phyloP scores from a whole-genome alignment of 2,797 vertebrate genomes.

The Onychomys arenicola region DNA sequence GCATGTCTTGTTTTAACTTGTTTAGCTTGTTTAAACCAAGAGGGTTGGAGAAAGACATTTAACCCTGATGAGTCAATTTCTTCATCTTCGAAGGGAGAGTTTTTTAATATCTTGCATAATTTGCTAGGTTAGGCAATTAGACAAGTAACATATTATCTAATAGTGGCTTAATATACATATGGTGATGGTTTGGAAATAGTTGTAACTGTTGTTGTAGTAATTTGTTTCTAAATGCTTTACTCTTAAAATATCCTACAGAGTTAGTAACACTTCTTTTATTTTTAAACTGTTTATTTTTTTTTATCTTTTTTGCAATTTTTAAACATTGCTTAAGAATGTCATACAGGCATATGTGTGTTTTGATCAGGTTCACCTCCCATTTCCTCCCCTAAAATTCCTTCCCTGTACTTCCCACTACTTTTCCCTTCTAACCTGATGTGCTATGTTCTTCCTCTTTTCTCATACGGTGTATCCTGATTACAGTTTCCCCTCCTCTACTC shows the following conservation, averaged over 20 bases:
- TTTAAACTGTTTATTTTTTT: not conserved
- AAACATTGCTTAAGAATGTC: not conserved
- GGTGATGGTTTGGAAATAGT: not conserved
- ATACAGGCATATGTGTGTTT: not conserved
- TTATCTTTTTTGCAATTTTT: not conserved
- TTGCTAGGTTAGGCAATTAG: not conserved
- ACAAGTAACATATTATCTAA: not conserved
- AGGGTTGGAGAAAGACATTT: not conserved
- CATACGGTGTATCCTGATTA: not conserved
- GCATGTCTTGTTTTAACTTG: not conserved
- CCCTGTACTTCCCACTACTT: not conserved
- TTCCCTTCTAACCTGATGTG: not conserved
- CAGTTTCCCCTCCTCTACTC: not conserved
- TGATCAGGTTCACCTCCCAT: not conserved
- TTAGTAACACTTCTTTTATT: not conserved
- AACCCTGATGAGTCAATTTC: not conserved
- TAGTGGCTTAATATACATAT: not conserved
- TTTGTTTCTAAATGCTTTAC: not conserved
- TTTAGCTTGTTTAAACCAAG: too few relatives aligned
- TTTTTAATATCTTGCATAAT: not conserved
- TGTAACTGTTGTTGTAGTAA: not conserved
- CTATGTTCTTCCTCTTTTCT: not conserved
- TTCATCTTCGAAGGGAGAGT: not conserved
- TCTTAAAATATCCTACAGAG: not conserved
- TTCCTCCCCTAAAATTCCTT: not conserved